Percentiles rank a stretch among this genome's conserved stretches.
These are phyloP conservation scores for Gymnodraco acuticeps DNA, from an alignment of 2,797 vertebrate species.

Conservation along the genomic window DNA sequence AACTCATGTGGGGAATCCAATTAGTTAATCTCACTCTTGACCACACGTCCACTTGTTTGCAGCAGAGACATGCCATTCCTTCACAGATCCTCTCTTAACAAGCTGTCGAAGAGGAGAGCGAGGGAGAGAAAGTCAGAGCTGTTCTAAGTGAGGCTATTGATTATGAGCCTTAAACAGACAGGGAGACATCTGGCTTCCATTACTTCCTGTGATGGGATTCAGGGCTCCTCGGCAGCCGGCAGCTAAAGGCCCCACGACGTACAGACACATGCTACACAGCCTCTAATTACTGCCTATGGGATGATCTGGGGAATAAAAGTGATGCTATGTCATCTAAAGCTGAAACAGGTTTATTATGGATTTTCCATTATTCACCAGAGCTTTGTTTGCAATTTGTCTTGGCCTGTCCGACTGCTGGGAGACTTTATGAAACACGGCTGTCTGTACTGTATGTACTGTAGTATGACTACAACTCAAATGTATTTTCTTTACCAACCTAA, in stretches of 20 bases:
- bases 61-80: slow-evolving; percentile 80
- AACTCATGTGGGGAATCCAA: slow-evolving; percentile 75
- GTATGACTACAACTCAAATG: not conserved
- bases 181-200: slow-evolving; percentile 93
- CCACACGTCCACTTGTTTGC: slow-evolving; percentile 74
- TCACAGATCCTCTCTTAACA: slow-evolving; percentile 89
- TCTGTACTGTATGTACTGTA: not conserved
- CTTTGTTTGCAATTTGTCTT: slow-evolving; percentile 36
- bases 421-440: slow-evolving; percentile 12
- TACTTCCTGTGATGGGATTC: slow-evolving; percentile 82
- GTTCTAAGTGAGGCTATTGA: slow-evolving; percentile 84
- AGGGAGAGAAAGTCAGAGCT: slow-evolving; percentile 65
- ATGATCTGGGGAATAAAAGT: slow-evolving; percentile 74
- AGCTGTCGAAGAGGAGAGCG: slow-evolving; percentile 80
- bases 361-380: slow-evolving; percentile 70
- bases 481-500: not conserved
- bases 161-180: slow-evolving; percentile 89
- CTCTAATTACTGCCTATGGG: slow-evolving; percentile 90
- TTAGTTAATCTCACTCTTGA: slow-evolving; percentile 87
- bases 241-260: slow-evolving; percentile 80
- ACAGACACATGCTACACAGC: slow-evolving; percentile 89
- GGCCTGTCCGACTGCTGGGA: slow-evolving; percentile 27
- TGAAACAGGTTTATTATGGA: slow-evolving; percentile 86
- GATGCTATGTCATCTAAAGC: slow-evolving; percentile 86
- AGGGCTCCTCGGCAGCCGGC: slow-evolving; percentile 83